Conservation (phyloP, 2,113 vertebrate genomes). For the Lucifuga dentata region DNA sequence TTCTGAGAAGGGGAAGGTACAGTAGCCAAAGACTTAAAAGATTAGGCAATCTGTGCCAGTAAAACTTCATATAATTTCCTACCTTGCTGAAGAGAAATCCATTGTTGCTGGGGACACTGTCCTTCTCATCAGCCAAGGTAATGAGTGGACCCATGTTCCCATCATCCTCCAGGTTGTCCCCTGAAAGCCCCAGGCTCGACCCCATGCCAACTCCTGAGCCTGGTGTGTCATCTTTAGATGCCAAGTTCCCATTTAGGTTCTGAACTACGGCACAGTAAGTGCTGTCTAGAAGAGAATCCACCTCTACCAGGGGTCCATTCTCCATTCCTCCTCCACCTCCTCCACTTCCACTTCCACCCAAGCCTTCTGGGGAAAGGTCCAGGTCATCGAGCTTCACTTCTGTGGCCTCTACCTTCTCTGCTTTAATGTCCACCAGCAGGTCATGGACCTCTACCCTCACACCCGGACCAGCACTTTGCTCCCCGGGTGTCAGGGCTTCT, state of each 20-base stretch:
- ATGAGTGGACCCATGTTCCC: conserved; percentile 95
- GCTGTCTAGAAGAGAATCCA: conserved; percentile 94
- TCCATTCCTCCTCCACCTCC: conserved; percentile 88
- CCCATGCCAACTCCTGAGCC: conserved; percentile 65
- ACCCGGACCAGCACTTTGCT: conserved; percentile 80
- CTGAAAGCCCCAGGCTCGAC: conserved; percentile 63
- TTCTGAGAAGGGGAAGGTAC: too few species aligned
- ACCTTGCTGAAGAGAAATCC: conserved; percentile 98
- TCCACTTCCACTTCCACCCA: conserved; percentile 89
- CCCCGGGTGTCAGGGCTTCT: conserved; percentile 82
- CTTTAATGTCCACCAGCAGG: conserved; percentile 95
- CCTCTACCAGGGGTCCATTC: conserved; percentile 94
- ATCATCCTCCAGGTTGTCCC: conserved; percentile 81
- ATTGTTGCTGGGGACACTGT: conserved; percentile 90
- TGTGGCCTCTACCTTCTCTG: conserved; percentile 98
- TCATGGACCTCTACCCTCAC: conserved; percentile 97
- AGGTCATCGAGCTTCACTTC: conserved; percentile 98
- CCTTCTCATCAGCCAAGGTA: conserved; percentile 96
- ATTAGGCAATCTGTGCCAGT: too few species aligned
- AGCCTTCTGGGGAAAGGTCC: conserved; percentile 95
- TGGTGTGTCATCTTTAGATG: conserved; percentile 85
- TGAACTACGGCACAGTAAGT: conserved; percentile 98
- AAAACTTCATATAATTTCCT: conserved; percentile 43
- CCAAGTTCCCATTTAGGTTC: conserved; percentile 91
- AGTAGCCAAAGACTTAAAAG: too few species aligned